Evolutionary conservation across 1,140 invertebrate species (phyloP), one percentile per base, ranked within the genome.

Genomic region (Hylaeus anthracinus): DNA sequence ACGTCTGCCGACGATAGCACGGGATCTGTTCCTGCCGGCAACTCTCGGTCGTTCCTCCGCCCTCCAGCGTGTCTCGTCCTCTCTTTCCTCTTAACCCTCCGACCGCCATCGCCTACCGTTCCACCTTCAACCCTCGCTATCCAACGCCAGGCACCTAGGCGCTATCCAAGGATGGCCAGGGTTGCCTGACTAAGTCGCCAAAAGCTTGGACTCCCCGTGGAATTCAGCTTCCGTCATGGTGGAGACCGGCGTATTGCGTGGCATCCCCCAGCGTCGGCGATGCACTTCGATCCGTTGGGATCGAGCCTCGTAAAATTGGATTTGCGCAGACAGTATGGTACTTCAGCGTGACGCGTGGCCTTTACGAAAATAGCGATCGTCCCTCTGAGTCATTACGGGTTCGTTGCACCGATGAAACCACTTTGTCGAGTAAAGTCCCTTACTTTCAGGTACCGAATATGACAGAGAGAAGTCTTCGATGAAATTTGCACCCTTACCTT

Each of bases 291-390:
- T 82, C 85, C 85, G 60, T 26, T 72, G 85, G 81, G 85, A 86
- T 87, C 85, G 81, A 72, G 85, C 85, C 79, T 87, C 85, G 86
- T 87, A 86, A 87, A 87, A 87, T 87, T 87, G 81, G 86, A 87
- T 86, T 86, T 86, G 84, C 72, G 61, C 77, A 76, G 67, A 60
- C 75, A 78, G 75, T 53, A 60, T 63, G 67, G 45, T 70, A 60
- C 56, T 71, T 15, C 37, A 12, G 5, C 56, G 75, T 77, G 61
- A 71, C 66, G 45, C 43, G 56, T 63, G 51, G 26, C 67, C 48
- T 71, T 72, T 60, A n/a, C 15, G 56, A 26, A 78, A 60, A 45
- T 51, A 60, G 43, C 10, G 15, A 45, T 26, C 53, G 5, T 9
- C 53, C 45, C 26, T n/a, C 39, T 6, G 45, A 15, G 39, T 76